Evolutionary conservation across 2,113 vertebrate genomes (phyloP), one percentile per base, ranked within the genome.

Genomic region (Triplophysa siluroides): DNA sequence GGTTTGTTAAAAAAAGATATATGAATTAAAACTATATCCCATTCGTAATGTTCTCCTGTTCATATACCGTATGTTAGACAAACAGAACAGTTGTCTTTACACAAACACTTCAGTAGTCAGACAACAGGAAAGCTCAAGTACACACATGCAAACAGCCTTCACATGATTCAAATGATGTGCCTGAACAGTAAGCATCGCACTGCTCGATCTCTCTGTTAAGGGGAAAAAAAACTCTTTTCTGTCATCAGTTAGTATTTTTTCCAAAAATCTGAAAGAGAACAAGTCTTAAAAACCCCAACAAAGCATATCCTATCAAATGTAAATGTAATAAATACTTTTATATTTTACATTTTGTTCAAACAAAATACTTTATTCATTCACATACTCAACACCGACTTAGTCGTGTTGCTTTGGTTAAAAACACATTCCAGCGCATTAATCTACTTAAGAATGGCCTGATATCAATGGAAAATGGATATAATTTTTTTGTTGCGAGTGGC

Each of bases 151-250:
- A 33, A 26, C 26, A 64, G 12, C 69, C 23, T 70, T 80, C 85
- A 86, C 79, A 83, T 86, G 79, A 88, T 76, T 54, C 68, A 82
- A 54, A 83, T 82, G 50, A 83, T 56, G 50, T 45, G 71, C 83
- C 80, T 81, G n/a, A 79, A 71, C 60, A 82, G 78, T 62, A 74
- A 29, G 43, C 58, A 64, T 54, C 43, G 56, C 62, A 50, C 29
- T 71, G 33, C 24, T 23, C 61, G 38, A 63, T 61, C 24, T 68
- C 71, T 50, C 21, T 63, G 4, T 50, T 26, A 69, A 10, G 52
- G 60, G 58, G 60, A 26, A 24, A 26, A 24, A 26, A 54, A 7
- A 6, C 33, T 38, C 3, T 38, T 66, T 61, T 76, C 45, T 23
- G 43, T n/a, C 11, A 56, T 50, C 50, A 45, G 64, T 14, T 16